A percentile compares a stretch with the other conserved stretches of the same genome.
Evolutionary conservation across 2,797 vertebrate species (phyloP).

Genomic region (Gymnodraco acuticeps): DNA sequence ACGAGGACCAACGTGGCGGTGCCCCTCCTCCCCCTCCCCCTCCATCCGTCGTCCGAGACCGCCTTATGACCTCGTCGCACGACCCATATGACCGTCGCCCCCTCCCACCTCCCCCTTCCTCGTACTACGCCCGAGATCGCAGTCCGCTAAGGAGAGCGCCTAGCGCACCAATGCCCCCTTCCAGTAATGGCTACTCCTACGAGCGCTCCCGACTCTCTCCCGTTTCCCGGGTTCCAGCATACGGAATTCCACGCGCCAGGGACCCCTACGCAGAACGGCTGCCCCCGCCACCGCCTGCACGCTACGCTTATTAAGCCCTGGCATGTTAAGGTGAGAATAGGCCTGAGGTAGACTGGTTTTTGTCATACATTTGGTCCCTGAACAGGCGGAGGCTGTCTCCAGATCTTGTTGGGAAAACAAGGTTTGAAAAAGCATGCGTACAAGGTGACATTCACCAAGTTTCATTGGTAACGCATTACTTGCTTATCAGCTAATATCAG

Average conservation of each 20-base stretch:
- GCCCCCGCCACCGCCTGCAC: conserved; percentile 84
- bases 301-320: conserved; percentile 85
- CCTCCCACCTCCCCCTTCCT: conserved; percentile 85
- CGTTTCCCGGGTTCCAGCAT: conserved; percentile 89
- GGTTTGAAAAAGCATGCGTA: conserved; percentile 31
- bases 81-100: conserved; percentile 93
- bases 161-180: conserved; percentile 72
- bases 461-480: conserved; percentile 27
- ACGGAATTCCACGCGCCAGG: conserved; percentile 90
- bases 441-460: neutral
- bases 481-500: neutral
- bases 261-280: conserved; percentile 90
- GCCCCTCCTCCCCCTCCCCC: conserved; percentile 85
- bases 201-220: conserved; percentile 92
- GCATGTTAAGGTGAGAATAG: conserved; percentile 86
- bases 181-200: conserved; percentile 92
- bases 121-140: conserved; percentile 93
- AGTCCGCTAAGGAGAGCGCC: conserved; percentile 91
- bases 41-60: conserved; percentile 87
- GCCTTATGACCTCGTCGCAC: conserved; percentile 84
- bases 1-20: conserved; percentile 79
- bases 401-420: conserved; percentile 13
- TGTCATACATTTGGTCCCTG: conserved; percentile 37
- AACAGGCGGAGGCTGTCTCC: conserved; percentile 36
- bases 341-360: conserved; percentile 49